These are phyloP conservation scores for Torymus texanus DNA, from an alignment of 2,888 invertebrate genomes.

Conservation along the genomic window DNA sequence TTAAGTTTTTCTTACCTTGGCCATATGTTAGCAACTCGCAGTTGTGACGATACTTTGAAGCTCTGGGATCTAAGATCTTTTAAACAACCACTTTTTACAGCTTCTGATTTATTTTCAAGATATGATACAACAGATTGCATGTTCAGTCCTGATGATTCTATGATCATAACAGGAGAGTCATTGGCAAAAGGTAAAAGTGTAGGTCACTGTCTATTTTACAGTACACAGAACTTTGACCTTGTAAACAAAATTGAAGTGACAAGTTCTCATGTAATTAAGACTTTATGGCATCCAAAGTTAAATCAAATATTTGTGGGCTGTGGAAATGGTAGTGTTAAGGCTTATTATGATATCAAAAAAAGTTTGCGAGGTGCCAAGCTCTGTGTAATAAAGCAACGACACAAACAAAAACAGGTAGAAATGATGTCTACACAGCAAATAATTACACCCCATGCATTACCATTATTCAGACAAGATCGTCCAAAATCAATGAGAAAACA, in stretches of 20 bases:
- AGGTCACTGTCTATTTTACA: constrained; percentile 87
- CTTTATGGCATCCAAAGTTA: constrained; percentile 97
- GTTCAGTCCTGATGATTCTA: constrained; percentile 94
- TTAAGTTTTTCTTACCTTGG: constrained; percentile 93
- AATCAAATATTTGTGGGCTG: constrained; percentile 97
- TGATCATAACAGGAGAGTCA: constrained; percentile 93
- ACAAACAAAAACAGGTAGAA: constrained; percentile 89
- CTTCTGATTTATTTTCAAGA: constrained; percentile 84
- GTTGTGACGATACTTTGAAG: constrained; percentile 95
- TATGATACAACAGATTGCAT: constrained; percentile 87
- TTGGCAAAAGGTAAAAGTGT: constrained; percentile 79
- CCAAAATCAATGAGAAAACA: constrained; percentile 91
- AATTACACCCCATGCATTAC: constrained; percentile 96
- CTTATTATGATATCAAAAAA: constrained; percentile 91
- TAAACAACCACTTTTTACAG: constrained; percentile 85
- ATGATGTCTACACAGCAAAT: constrained; percentile 93
- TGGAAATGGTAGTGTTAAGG: constrained; percentile 91
- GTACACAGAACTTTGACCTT: constrained; percentile 84
- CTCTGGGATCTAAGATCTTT: constrained; percentile 94
- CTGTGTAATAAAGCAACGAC: constrained; percentile 88
- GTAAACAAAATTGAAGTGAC: constrained; percentile 86
- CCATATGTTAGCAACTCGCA: constrained; percentile 85
- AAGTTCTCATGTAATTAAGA: constrained; percentile 89
- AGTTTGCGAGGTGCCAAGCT: constrained; percentile 94
- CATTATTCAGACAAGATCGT: constrained; percentile 94